Percentiles rank a stretch among this genome's conserved stretches.
These are phyloP conservation scores for Morone saxatilis DNA, from an alignment of 2,113 vertebrate genomes.

Conservation along the genomic window DNA sequence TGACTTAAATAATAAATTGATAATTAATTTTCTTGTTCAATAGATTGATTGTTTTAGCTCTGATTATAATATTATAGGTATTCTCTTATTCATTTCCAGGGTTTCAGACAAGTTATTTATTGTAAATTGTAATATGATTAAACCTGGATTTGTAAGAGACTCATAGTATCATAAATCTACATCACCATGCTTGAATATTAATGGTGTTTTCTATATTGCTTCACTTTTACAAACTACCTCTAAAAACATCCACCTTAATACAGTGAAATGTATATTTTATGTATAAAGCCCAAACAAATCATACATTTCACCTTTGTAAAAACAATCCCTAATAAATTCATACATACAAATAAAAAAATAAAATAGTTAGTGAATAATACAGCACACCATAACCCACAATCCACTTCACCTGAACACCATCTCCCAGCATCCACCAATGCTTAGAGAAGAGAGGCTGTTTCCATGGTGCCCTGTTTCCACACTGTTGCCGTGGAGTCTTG, in stretches of 20 bases:
- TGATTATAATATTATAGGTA: neutral
- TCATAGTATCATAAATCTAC: neutral
- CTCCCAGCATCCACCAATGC: constrained; percentile 62
- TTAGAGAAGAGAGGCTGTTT: constrained; percentile 67
- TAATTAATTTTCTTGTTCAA: neutral
- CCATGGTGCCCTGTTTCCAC: constrained; percentile 76
- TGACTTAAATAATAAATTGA: neutral
- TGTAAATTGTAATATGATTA: neutral
- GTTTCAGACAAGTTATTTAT: too few species aligned
- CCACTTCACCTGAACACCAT: constrained; percentile 41
- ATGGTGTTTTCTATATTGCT: neutral
- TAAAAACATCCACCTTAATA: neutral
- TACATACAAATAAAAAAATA: neutral
- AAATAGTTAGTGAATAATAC: neutral
- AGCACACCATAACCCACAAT: constrained; percentile 22
- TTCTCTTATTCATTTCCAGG: neutral
- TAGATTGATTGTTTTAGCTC: neutral
- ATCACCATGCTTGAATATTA: neutral
- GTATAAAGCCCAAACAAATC: neutral
- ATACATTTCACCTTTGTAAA: neutral
- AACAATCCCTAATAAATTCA: neutral
- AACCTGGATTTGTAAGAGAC: neutral
- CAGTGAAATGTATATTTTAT: neutral
- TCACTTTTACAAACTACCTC: neutral
- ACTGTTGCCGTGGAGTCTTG: constrained; percentile 72